A percentile compares a stretch with the other conserved stretches of the same genome.
Conservation (phyloP, 92 coral and sea anemone genomes). For the Palythoa grandis region DNA sequence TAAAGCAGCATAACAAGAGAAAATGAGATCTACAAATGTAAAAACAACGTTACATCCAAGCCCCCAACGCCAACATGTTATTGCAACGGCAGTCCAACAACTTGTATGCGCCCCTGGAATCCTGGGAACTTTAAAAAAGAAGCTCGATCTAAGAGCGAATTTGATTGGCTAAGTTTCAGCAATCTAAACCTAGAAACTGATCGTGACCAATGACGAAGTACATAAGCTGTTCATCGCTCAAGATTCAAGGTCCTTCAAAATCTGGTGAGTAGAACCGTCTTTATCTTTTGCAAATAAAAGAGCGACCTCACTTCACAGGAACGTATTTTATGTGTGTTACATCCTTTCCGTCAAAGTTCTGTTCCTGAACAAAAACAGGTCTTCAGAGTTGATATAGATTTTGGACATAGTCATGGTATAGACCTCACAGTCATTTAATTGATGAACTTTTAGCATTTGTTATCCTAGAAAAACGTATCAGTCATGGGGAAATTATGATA, state of each 20-base stretch:
- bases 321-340: neutral
- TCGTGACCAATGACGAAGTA: neutral
- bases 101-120: slow-evolving; percentile 18
- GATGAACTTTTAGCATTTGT: too few species aligned
- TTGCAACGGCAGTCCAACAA: neutral
- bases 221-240: neutral
- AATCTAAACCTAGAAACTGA: neutral
- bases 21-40: neutral
- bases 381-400: neutral
- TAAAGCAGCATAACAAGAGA: neutral
- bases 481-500: too few species aligned
- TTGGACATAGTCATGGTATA: too few species aligned
- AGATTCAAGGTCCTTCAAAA: neutral
- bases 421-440: too few species aligned
- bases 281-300: neutral
- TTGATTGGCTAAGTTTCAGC: slow-evolving; percentile 17
- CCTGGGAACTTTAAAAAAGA: slow-evolving; percentile 13
- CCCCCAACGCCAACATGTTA: neutral
- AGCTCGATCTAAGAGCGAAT: neutral
- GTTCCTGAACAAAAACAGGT: neutral
- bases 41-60: neutral
- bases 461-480: too few species aligned
- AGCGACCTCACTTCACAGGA: neutral
- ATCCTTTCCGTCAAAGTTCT: neutral
- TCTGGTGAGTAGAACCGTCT: neutral